Conservation (phyloP, 1,140 invertebrate species). For the Hylaeus anthracinus region DNA sequence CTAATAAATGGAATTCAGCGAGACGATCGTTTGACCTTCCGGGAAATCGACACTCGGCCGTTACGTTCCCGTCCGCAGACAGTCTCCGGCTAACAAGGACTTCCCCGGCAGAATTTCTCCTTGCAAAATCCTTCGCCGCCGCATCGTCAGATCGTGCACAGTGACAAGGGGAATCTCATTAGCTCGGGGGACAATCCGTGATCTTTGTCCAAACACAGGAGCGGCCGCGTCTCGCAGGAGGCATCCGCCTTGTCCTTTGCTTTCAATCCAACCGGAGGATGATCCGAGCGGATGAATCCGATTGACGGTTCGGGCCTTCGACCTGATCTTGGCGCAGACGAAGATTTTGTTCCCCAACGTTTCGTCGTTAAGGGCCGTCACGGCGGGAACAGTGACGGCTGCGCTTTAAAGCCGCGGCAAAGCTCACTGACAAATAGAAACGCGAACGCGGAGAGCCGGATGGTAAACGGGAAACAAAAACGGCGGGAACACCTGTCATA, state of each 20-base stretch:
- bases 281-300: constrained; percentile 54
- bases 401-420: constrained; percentile 44
- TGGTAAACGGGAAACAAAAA: background rate
- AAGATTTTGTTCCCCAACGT: constrained; percentile 10
- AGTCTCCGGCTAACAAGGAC: constrained; percentile 57
- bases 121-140: constrained; percentile 52
- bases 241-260: constrained; percentile 34
- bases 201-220: constrained; percentile 65
- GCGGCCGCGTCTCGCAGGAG: constrained; percentile 39
- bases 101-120: constrained; percentile 55
- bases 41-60: constrained; percentile 59
- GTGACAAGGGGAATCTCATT: constrained; percentile 65
- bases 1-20: constrained; percentile 37
- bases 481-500: background rate
- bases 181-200: constrained; percentile 57
- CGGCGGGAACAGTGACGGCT: background rate
- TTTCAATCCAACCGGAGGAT: constrained; percentile 49
- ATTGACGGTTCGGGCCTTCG: constrained; percentile 59
- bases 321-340: constrained; percentile 42
- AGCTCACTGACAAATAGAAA: constrained; percentile 46
- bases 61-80: constrained; percentile 44
- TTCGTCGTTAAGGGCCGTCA: constrained; percentile 53
- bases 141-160: constrained; percentile 57
- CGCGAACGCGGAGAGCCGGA: background rate
- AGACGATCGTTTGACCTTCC: constrained; percentile 50